Percentiles rank a stretch among this genome's conserved stretches.
phyloP scores from a whole-genome alignment of 2,113 vertebrate species.

The Phyllopteryx taeniolatus region DNA sequence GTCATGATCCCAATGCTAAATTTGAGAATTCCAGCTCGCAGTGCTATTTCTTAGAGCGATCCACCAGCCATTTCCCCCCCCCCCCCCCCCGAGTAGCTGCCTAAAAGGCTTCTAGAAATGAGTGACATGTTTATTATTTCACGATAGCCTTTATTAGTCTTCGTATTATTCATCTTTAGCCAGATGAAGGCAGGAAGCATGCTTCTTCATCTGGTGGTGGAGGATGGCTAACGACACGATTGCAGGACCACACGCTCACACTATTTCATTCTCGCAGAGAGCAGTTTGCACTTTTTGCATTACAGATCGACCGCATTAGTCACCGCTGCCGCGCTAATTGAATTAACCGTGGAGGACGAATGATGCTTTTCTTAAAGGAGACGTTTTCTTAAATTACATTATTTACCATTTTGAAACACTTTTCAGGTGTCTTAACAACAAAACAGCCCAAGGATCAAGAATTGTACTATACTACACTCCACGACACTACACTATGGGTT shows the following conservation, averaged over 20 bases:
- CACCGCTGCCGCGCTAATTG: conserved; percentile 13
- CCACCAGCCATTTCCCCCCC: neutral
- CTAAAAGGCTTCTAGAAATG: neutral
- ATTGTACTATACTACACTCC: too few species aligned
- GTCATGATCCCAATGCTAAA: neutral
- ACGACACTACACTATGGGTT: too few species aligned
- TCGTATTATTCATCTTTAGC: conserved; percentile 40
- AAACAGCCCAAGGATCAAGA: too few species aligned
- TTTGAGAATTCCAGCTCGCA: neutral
- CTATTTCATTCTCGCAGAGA: conserved; percentile 30
- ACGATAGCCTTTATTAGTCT: conserved; percentile 13
- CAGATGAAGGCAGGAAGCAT: conserved; percentile 3
- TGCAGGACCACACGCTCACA: neutral
- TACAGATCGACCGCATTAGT: conserved; percentile 11
- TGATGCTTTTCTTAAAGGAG: neutral
- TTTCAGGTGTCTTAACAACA: too few species aligned
- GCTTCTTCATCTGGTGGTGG: conserved; percentile 18
- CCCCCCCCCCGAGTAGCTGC: neutral
- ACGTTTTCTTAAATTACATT: too few species aligned
- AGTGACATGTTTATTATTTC: conserved; percentile 9
- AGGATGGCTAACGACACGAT: neutral
- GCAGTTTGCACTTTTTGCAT: conserved; percentile 7
- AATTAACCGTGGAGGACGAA: conserved; percentile 22
- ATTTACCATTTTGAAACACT: too few species aligned
- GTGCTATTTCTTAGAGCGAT: conserved; percentile 12